Evolutionary conservation across 2,888 invertebrate genomes (phyloP), one percentile per base, ranked within the genome.

Genomic region (Parelbella ahira): DNA sequence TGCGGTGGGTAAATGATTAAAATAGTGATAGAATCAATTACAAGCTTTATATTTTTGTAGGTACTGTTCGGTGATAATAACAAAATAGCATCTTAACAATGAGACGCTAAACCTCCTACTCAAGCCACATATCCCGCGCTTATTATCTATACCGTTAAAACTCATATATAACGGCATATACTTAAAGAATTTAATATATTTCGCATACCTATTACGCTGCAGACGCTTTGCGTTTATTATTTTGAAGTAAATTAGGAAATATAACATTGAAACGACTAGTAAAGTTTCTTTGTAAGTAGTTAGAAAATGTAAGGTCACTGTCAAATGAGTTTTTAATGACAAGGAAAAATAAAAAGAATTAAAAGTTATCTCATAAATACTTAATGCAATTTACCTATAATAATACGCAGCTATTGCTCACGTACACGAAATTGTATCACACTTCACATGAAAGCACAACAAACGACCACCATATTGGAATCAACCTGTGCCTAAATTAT

Each of bases 381-480:
- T 27, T 1, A 20, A 32, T 5, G n/a, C 3, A 9, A 7, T 25
- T 41, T 25, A 41, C 32, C 32, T 33, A 41, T 27, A 20, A n/a
- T 24, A 11, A 32, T 41, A 20, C 3, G 25, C 23, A 12, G 19
- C 13, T 33, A 19, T 41, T 20, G 25, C 3, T 41, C 11, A 25
- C 11, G 8, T 41, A 55, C 61, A 68, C 32, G 19, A 25, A 41
- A 6, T 25, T 7, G 2, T 13, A 32, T 10, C 12, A 20, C 63
- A 68, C 71, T 63, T 76, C 70, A 75, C 70, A 61, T 53, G 59
- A 67, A 78, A 86, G 83, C 87, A 88, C 88, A 88, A 88, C 88
- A 88, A 88, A 88, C 86, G 84, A 60, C 83, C 76, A 82, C 88
- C 88, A 88, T 88, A 80, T 88, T 88, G 87, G 81, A 84, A 73